phyloP scores from a whole-genome alignment of 1,140 invertebrate genomes.

The Branchinecta lindahli region DNA sequence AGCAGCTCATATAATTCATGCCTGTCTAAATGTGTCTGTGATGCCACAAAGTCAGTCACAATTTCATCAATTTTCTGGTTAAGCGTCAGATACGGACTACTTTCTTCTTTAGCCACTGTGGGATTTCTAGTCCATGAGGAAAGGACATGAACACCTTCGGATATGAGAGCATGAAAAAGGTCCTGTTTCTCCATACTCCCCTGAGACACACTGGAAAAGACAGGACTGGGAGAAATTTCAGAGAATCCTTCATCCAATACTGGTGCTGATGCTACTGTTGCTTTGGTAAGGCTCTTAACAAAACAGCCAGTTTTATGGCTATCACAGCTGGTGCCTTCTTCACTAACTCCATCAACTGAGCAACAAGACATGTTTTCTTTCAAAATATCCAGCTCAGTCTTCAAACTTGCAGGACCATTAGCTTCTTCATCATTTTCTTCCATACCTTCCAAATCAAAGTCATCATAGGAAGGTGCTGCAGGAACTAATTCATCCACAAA shows the following conservation, averaged over 20 bases:
- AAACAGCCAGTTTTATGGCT: background rate
- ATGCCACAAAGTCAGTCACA: background rate
- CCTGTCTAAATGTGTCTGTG: background rate
- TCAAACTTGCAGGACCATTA: background rate
- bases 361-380: slow-evolving; percentile 3
- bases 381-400: background rate
- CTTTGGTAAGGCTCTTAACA: background rate
- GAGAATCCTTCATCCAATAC: slow-evolving; percentile 6
- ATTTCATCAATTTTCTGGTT: background rate
- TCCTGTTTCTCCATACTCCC: background rate
- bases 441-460: no score
- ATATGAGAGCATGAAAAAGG: background rate
- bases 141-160: background rate
- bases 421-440: background rate
- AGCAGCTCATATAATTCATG: background rate
- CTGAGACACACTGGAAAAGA: background rate
- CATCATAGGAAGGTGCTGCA: no score
- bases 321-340: background rate
- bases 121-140: background rate
- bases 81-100: background rate
- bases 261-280: background rate
- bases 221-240: background rate
- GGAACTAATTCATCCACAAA: no score
- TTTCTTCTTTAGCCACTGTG: background rate
- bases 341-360: background rate